phyloP scores from a whole-genome alignment of 2,797 vertebrate genomes.

The Platyrinchus mystaceus region DNA sequence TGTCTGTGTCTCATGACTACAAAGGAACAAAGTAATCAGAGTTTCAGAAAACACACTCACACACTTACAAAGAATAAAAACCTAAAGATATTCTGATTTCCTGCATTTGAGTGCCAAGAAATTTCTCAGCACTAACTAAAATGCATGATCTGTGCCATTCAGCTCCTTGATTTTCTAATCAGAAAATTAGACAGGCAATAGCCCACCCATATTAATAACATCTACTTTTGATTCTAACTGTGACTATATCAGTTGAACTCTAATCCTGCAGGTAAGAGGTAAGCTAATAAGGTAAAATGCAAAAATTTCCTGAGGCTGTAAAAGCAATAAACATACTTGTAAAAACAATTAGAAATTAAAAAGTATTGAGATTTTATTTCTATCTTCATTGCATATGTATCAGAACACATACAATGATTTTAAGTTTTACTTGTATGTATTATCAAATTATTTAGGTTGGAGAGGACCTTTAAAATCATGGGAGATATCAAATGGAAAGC shows the following conservation, averaged over 20 bases:
- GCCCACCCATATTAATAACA: neutral
- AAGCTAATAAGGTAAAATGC: neutral
- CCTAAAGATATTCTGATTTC: neutral
- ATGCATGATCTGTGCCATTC: neutral
- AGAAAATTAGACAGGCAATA: neutral
- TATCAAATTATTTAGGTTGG: neutral
- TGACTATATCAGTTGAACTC: neutral
- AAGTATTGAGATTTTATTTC: neutral
- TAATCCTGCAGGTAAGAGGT: neutral
- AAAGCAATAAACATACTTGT: neutral
- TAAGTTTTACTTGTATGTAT: neutral
- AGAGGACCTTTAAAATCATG: neutral
- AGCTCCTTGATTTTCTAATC: neutral
- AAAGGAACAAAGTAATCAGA: constrained; percentile 39
- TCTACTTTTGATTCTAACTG: neutral
- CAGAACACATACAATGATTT: neutral
- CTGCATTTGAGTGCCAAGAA: neutral
- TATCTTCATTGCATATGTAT: neutral
- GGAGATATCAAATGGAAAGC: neutral
- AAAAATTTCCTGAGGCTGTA: neutral
- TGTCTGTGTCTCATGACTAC: constrained; percentile 93
- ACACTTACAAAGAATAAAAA: neutral
- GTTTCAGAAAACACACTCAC: neutral
- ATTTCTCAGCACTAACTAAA: neutral
- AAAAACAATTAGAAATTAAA: neutral